Conservation (phyloP, 2,113 vertebrate species). For the Natator depressus region DNA sequence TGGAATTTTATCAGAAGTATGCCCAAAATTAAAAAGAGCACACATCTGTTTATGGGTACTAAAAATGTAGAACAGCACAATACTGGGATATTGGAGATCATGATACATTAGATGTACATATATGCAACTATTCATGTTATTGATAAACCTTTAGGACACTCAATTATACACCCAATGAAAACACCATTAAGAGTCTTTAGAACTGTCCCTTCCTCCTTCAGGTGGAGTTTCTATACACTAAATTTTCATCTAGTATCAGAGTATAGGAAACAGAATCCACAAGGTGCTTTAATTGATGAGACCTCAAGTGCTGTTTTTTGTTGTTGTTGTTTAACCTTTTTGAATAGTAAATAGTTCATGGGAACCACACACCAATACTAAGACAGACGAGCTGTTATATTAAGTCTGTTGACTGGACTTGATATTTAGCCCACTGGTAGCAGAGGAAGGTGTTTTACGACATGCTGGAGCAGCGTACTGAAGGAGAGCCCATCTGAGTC, state of each 20-base stretch:
- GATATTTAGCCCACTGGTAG: conserved; percentile 61
- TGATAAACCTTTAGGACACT: conserved; percentile 86
- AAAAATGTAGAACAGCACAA: conserved; percentile 80
- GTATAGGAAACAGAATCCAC: conserved; percentile 85
- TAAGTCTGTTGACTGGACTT: conserved; percentile 83
- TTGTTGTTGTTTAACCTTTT: conserved; percentile 67
- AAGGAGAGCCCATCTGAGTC: conserved; percentile 99
- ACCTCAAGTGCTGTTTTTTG: conserved; percentile 88
- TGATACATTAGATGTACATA: conserved; percentile 77
- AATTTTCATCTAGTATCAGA: conserved; percentile 85
- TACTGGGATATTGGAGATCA: conserved; percentile 68
- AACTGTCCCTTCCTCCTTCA: conserved; percentile 79
- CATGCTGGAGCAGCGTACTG: conserved; percentile 98
- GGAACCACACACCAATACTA: conserved; percentile 85
- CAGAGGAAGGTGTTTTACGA: conserved; percentile 82
- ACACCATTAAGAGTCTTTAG: conserved; percentile 83
- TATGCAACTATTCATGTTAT: conserved; percentile 79
- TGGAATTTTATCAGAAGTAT: conserved; percentile 72
- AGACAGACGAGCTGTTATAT: conserved; percentile 80
- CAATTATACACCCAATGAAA: conserved; percentile 82
- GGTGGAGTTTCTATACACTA: conserved; percentile 84
- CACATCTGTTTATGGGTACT: conserved; percentile 72
- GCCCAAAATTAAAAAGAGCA: conserved; percentile 71
- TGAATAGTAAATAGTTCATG: conserved; percentile 84
- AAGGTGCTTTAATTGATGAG: conserved; percentile 90